These are phyloP conservation scores for Cyprinodon brontotheroides DNA, from an alignment of 2,113 vertebrate species.

Conservation along the genomic window DNA sequence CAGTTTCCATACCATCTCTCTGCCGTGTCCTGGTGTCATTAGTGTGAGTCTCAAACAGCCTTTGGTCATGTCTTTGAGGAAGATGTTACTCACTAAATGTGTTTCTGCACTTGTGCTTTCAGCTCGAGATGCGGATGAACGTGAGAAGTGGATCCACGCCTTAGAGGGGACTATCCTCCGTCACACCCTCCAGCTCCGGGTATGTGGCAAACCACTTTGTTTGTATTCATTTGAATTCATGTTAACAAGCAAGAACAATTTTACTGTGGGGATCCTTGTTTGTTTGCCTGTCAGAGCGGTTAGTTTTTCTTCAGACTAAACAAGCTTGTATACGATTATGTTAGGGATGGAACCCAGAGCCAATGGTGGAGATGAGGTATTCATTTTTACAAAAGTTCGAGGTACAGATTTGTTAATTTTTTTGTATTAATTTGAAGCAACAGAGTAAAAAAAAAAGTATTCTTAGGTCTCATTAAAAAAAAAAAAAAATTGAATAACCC, in stretches of 20 bases:
- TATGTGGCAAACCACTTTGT: conserved; percentile 56
- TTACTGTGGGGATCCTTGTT: background rate
- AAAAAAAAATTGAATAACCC: too few species aligned
- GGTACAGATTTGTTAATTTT: background rate
- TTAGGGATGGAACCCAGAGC: too few species aligned
- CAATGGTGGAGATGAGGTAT: background rate
- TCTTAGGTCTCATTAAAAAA: too few species aligned
- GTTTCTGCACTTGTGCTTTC: conserved; percentile 55
- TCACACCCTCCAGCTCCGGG: conserved; percentile 94
- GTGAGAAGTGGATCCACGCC: conserved; percentile 99
- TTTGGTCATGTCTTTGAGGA: conserved; percentile 20
- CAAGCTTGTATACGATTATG: background rate
- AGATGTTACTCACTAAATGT: conserved; percentile 59
- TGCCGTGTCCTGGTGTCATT: conserved; percentile 20
- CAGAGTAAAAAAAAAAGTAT: too few species aligned
- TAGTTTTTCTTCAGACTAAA: background rate
- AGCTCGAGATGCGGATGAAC: conserved; percentile 98
- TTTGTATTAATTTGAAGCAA: background rate
- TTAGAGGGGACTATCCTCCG: conserved; percentile 99
- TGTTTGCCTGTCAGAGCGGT: background rate
- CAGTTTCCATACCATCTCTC: conserved; percentile 37
- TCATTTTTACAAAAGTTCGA: background rate
- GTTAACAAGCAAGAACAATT: background rate
- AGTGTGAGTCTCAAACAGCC: background rate
- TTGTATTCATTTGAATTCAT: background rate